Evolutionary conservation across 2,797 vertebrate species (phyloP).

Genomic region (Amblyopsis hoosieri): DNA sequence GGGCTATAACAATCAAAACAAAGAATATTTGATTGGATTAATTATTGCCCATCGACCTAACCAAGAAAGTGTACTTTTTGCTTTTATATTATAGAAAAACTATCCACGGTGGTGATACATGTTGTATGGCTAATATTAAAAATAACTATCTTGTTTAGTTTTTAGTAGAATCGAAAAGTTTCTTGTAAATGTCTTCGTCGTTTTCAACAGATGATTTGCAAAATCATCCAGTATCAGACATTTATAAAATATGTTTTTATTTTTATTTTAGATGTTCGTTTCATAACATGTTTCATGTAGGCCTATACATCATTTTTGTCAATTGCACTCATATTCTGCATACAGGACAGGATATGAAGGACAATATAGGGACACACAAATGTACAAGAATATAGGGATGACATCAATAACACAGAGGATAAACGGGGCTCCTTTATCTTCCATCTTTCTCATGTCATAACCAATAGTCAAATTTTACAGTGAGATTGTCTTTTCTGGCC

Average conservation of each 20-base stretch:
- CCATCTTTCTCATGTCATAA: slow-evolving; percentile 28
- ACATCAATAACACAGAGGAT: slow-evolving; percentile 68
- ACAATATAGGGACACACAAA: slow-evolving; percentile 61
- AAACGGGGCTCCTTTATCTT: slow-evolving; percentile 40
- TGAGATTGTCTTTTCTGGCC: slow-evolving; percentile 57
- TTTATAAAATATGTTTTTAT: slow-evolving; percentile 72
- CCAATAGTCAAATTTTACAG: slow-evolving; percentile 41
- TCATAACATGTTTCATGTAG: slow-evolving; percentile 61
- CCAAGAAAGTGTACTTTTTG: background rate
- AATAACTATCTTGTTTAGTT: no score
- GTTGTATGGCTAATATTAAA: no score
- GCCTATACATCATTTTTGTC: slow-evolving; percentile 65
- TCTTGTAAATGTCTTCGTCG: background rate
- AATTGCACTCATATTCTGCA: slow-evolving; percentile 66
- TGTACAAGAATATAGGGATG: slow-evolving; percentile 68
- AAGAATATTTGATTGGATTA: background rate
- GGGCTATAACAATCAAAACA: background rate
- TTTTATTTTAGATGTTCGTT: slow-evolving; percentile 61
- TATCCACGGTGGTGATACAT: no score
- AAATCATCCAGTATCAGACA: slow-evolving; percentile 59
- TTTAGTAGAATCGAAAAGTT: background rate
- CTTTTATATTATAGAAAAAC: no score
- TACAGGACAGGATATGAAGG: slow-evolving; percentile 57
- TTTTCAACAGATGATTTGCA: slow-evolving; percentile 34
- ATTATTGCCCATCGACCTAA: background rate